Conservation (phyloP, 2,888 invertebrate species). For the Macrosiphum euphorbiae region DNA sequence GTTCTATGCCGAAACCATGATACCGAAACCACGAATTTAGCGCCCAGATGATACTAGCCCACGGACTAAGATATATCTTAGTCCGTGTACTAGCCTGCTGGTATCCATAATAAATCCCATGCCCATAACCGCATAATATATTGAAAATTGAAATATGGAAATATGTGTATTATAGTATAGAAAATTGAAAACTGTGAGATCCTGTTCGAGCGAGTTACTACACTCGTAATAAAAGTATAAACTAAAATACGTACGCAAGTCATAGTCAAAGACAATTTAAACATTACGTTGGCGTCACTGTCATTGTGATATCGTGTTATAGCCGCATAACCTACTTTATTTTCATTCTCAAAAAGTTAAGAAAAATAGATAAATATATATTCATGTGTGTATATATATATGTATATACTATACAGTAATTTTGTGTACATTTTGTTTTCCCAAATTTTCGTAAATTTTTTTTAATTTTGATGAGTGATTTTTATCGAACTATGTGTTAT, state of each 20-base stretch:
- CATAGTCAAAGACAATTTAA: conserved; percentile 14
- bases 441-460: conserved; percentile 51
- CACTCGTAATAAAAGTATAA: not conserved
- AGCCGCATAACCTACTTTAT: conserved; percentile 65
- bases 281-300: conserved; percentile 52
- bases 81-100: too few species aligned
- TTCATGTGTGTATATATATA: conserved; percentile 14
- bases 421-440: conserved; percentile 64
- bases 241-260: not conserved
- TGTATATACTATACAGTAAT: conserved; percentile 21
- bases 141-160: too few species aligned
- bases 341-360: conserved; percentile 60
- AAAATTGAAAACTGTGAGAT: not conserved
- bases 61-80: too few species aligned
- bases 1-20: too few species aligned
- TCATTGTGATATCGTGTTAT: conserved; percentile 58
- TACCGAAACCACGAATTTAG: too few species aligned
- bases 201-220: not conserved
- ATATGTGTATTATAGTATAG: not conserved
- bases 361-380: conserved; percentile 63
- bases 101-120: too few species aligned
- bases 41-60: too few species aligned
- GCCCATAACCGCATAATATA: too few species aligned
- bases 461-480: conserved; percentile 42
- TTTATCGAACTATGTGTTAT: conserved; percentile 51